Evolutionary conservation across 2,888 invertebrate species (phyloP), one percentile per base, ranked within the genome.

Genomic region (Syrphus vitripennis): DNA sequence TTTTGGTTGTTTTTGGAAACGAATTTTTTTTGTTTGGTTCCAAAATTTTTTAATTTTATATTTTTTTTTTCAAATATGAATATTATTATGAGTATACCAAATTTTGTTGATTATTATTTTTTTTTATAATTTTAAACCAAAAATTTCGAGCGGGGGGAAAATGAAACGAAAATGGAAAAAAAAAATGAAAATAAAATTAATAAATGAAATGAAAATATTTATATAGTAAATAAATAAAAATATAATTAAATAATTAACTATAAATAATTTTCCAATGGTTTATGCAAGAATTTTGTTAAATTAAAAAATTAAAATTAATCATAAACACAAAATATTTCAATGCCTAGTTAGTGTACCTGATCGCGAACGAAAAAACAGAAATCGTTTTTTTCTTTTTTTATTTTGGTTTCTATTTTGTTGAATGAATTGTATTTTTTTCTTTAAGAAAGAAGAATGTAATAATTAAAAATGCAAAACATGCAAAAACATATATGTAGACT

Each of bases 271-370:
- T 88, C 91, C 92, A 92, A 92, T 91, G 91, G 91, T 91, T 92
- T 91, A 91, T 91, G 91, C 91, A 91, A 91, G 90, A 90, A 89
- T 89, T 89, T 88, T 82, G 88, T 71, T 63, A 69, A 65, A 86
- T 57, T 3, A n/a, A 67, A 75, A 65, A 40, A 55, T 24, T 1
- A 19, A 37, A 53, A 67, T 21, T 53, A 5, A 55, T 31, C 34
- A 19, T 0, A 55, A 67, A 45, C 29, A 61, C 34, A 10, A 31
- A n/a, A n/a, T n/a, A n/a, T n/a, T n/a, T 10, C 1, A 24, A n/a
- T 6, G 10, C 42, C 48, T 72, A 53, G 26, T 65, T 12, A 10
- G 26, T 65, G 63, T 63, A 50, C 40, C 45, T 70, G 65, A 69
- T 83, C 75, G 87, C 74, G 74, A 83, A 79, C 87, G 87, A 87